Conservation (phyloP, 1,140 invertebrate species). For the Nephila pilipes region DNA sequence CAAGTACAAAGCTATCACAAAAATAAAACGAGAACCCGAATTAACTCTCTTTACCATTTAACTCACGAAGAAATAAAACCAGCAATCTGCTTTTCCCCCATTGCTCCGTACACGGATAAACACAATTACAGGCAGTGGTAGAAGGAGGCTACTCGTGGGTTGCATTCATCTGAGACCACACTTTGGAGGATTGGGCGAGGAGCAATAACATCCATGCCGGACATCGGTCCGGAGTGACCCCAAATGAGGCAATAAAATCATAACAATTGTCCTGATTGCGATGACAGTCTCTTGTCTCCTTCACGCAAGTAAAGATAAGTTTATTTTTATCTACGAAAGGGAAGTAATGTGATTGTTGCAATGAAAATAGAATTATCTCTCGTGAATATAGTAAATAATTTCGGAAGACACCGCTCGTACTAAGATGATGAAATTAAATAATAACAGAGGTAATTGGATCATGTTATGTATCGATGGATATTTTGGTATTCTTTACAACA, state of each 20-base stretch:
- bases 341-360: no score
- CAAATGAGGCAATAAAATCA: constrained; percentile 49
- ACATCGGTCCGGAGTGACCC: constrained; percentile 16
- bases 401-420: no score
- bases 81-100: not conserved
- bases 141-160: not conserved
- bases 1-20: not conserved
- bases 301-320: not conserved
- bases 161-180: constrained; percentile 41
- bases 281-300: constrained; percentile 28
- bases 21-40: not conserved
- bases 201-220: constrained; percentile 11
- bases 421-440: no score
- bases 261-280: not conserved
- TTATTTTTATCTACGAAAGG: no score
- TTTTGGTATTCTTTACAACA: no score
- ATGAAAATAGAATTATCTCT: no score
- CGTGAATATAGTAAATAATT: no score
- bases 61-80: constrained; percentile 22
- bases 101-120: not conserved
- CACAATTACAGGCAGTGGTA: not conserved
- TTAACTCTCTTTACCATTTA: not conserved
- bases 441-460: no score
- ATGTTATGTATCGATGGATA: no score
- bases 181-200: constrained; percentile 6